Conservation (phyloP, 2,113 vertebrate genomes). For the Rhegmatorhina hoffmannsi region DNA sequence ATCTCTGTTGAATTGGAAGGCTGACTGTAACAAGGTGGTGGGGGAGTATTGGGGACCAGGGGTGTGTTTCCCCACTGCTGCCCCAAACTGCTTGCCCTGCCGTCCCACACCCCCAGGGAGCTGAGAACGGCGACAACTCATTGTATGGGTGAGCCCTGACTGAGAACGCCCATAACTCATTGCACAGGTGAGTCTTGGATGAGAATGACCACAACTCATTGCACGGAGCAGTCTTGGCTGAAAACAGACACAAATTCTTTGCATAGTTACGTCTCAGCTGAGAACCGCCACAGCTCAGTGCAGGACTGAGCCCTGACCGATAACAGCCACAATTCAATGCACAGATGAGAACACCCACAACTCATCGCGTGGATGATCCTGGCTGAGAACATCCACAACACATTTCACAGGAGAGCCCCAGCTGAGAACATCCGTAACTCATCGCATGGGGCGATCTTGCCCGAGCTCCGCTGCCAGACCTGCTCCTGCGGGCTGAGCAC, state of each 20-base stretch:
- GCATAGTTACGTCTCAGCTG: not conserved
- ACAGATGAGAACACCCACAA: not conserved
- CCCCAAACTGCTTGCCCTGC: not conserved
- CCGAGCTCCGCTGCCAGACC: not conserved
- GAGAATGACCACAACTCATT: not conserved
- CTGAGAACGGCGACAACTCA: not conserved
- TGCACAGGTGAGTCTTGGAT: accelerated
- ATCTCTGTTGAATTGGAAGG: not conserved
- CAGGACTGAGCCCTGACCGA: not conserved
- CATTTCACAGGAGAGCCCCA: accelerated
- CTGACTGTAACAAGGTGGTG: accelerated
- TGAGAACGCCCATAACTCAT: not conserved
- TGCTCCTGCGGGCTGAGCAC: not conserved
- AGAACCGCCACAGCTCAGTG: not conserved
- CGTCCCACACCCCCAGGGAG: accelerated
- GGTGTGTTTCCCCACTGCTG: not conserved
- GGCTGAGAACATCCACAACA: not conserved
- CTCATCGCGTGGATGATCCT: not conserved
- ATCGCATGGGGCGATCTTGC: accelerated
- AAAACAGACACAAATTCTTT: not conserved
- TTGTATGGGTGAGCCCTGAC: accelerated
- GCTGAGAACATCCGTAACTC: not conserved
- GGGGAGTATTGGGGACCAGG: not conserved
- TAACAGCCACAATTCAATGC: not conserved
- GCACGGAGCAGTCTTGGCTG: accelerated